Conservation (phyloP, 2,888 invertebrate genomes). For the Psylliodes chrysocephalus region DNA sequence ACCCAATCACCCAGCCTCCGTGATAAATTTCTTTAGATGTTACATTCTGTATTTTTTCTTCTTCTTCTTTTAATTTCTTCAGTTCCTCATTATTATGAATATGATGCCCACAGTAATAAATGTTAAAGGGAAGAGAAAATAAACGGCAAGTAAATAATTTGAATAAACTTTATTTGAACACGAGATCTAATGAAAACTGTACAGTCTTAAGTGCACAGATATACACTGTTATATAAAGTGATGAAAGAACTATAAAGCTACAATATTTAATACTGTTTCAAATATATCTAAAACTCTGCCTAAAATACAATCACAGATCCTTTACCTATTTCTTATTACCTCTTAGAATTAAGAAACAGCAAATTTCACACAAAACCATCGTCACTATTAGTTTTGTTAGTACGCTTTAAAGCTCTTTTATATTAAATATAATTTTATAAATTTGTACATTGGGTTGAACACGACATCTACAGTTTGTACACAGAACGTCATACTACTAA, state of each 20-base stretch:
- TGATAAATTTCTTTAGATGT: too few species aligned
- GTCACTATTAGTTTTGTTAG: slow-evolving; percentile 1
- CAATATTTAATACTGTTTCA: slow-evolving; percentile 41
- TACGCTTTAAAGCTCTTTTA: slow-evolving; percentile 18
- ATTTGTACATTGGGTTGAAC: slow-evolving; percentile 25
- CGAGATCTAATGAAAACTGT: slow-evolving; percentile 23
- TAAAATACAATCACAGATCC: slow-evolving; percentile 51
- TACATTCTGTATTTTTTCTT: too few species aligned
- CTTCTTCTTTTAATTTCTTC: too few species aligned
- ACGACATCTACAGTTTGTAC: slow-evolving; percentile 12
- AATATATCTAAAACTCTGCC: slow-evolving; percentile 38
- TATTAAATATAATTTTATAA: slow-evolving; percentile 24
- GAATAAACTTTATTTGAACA: slow-evolving; percentile 25
- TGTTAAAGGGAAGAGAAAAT: background rate
- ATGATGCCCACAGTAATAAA: too few species aligned
- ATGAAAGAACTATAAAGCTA: slow-evolving; percentile 34
- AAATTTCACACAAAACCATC: slow-evolving; percentile 6
- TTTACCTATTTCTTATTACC: slow-evolving; percentile 23
- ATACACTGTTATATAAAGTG: slow-evolving; percentile 4
- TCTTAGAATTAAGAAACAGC: slow-evolving; percentile 19
- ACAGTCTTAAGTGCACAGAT: slow-evolving; percentile 6
- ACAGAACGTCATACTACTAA: background rate
- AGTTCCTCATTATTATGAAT: too few species aligned
- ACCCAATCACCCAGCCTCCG: too few species aligned
- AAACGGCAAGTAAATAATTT: background rate